A percentile compares a stretch with the other conserved stretches of the same genome.
Evolutionary conservation across 2,113 vertebrate genomes (phyloP).

Genomic region (Callopanchax toddi): DNA sequence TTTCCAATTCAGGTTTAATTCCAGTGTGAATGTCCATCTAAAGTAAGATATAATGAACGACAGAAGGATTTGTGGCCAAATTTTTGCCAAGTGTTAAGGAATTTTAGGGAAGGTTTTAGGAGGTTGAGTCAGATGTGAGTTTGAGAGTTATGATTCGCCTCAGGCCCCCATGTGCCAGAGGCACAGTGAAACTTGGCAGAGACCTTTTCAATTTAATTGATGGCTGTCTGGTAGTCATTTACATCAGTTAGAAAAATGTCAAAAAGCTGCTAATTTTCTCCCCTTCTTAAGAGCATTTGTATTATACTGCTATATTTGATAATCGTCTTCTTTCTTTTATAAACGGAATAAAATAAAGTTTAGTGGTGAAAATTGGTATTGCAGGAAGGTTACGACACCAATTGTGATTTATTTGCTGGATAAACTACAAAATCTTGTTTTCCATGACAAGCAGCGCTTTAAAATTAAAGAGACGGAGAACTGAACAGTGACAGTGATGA

Average conservation of each 20-base stretch:
- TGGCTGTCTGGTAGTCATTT: conserved; percentile 14
- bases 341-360: conserved; percentile 3
- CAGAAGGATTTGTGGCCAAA: conserved; percentile 17
- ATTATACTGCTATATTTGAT: not conserved
- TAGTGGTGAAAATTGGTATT: not conserved
- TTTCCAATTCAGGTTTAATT: conserved; percentile 21
- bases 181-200: conserved; percentile 26
- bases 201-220: conserved; percentile 20
- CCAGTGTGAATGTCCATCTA: conserved; percentile 1
- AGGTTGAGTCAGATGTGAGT: conserved; percentile 34
- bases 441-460: no score
- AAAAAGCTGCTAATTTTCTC: conserved; percentile 2
- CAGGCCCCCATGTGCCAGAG: conserved; percentile 31
- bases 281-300: not conserved
- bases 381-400: no score
- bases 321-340: not conserved
- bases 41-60: no score
- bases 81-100: conserved; percentile 15
- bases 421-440: no score
- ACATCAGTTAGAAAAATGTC: conserved; percentile 13
- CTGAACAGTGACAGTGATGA: no score
- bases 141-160: conserved; percentile 48
- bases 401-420: no score
- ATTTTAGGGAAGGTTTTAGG: conserved; percentile 24
- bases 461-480: no score